Conservation (phyloP, 35 echinoderm and acorn worm genomes). For the Stichopus chloronotus region DNA sequence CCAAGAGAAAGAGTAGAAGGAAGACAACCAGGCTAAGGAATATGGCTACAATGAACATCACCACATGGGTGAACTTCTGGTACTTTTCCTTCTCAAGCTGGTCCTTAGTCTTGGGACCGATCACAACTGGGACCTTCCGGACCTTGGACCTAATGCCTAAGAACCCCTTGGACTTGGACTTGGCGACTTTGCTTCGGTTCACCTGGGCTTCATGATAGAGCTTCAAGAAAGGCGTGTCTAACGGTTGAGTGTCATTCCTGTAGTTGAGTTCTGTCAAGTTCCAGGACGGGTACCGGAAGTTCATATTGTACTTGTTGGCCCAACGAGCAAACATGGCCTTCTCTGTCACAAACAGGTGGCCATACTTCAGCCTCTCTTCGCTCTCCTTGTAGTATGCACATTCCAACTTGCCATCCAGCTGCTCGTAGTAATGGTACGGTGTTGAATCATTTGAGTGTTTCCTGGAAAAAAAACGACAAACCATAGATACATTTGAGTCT, state of each 20-base stretch:
- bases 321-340: conserved; percentile 96
- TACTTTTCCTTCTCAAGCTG: conserved; percentile 90
- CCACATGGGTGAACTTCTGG: conserved; percentile 86
- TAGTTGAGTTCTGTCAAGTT: conserved; percentile 75
- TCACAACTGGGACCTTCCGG: conserved; percentile 63
- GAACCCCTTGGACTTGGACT: conserved; percentile 49
- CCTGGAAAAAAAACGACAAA: conserved; percentile 56
- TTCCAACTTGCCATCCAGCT: conserved; percentile 71
- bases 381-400: conserved; percentile 93
- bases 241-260: conserved; percentile 49
- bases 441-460: conserved; percentile 82
- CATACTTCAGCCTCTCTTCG: conserved; percentile 81
- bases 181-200: conserved; percentile 70
- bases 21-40: conserved; percentile 94
- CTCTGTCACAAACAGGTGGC: conserved; percentile 95
- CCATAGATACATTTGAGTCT: neutral
- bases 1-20: conserved; percentile 90
- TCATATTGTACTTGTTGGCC: conserved; percentile 84
- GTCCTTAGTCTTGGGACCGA: conserved; percentile 78
- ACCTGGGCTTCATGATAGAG: conserved; percentile 88
- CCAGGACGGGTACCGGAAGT: conserved; percentile 92
- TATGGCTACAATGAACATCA: conserved; percentile 96
- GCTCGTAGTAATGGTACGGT: conserved; percentile 95
- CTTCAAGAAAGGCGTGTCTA: conserved; percentile 94
- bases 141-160: conserved; percentile 51